Base-by-base conservation (phyloP, 2,113 vertebrate species). In the Colaptes auratus region DNA sequence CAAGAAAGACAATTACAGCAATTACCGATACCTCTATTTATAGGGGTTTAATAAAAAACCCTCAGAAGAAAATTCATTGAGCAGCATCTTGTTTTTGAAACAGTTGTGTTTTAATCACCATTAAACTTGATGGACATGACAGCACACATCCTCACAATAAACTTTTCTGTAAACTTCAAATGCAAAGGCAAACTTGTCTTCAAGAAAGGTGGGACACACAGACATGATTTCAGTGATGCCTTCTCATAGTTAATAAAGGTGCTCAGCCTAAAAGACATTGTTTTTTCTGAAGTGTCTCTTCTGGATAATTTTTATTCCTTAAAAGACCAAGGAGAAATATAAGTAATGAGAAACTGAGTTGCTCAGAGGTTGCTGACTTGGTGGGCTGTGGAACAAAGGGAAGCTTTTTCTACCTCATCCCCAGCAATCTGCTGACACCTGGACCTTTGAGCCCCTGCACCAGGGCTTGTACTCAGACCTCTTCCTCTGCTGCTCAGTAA, bases 1-100 rank as follows among this genome's bases (percentile, higher is more conserved):
- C 5, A 7, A 56, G 39, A 93, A 69, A 86, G 80, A 84, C 58
- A 65, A 23, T 6, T 53, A 72, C 12, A 82, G 13, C 5, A 1
- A 77, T 31, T 74, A 42, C 23, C 71, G 25, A 55, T 53, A 80
- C 2, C 44, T 39, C 42, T 92, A 27, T 48, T 85, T 67, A 64
- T 48, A 60, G 27, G 20, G 25, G 71, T 89, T 92, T 73, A 87
- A 76, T 63, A 75, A 42, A 85, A 93, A 59, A 44, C 3, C 10
- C 46, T 53, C 44, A 52, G 10, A 78, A 94, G 60, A 92, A 92
- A 92, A 93, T 82, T 91, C 89, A 95, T 17, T 33, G 52, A 76
- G 59, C 30, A 84, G 27, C 31, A 39, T 66, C 81, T 59, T 92
- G 59, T 20, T 87, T 0, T 77, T 73, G 60, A 56, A 87, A 86